A percentile compares a stretch with the other conserved stretches of the same genome.
Conservation (phyloP, 2,888 invertebrate species). For the Alentia gelatinosa region DNA sequence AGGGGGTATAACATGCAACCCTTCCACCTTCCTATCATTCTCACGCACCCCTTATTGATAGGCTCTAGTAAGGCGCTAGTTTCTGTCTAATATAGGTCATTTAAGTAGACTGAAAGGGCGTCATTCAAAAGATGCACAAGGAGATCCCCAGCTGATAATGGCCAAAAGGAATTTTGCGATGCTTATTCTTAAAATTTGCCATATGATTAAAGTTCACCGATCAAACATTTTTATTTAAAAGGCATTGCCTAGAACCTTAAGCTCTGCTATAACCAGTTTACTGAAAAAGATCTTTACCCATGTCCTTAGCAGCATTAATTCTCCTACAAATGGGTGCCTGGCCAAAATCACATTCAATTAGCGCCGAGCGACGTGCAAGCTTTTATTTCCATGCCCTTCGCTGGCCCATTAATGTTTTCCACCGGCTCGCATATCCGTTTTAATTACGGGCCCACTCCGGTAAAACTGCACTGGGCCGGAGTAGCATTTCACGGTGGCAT, state of each 20-base stretch:
- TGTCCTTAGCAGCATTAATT: slow-evolving; percentile 33
- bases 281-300: background rate
- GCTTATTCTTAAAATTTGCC: too few relatives aligned
- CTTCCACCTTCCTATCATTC: too few relatives aligned
- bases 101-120: background rate
- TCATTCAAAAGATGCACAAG: too few relatives aligned
- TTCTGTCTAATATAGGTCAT: background rate
- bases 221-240: too few relatives aligned
- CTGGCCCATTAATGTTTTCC: slow-evolving; percentile 42
- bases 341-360: slow-evolving; percentile 49
- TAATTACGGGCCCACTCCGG: background rate
- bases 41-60: background rate
- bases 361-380: background rate
- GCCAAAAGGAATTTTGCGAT: too few relatives aligned
- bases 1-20: background rate
- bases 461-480: background rate
- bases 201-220: too few relatives aligned
- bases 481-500: slow-evolving; percentile 5
- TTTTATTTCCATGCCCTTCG: slow-evolving; percentile 24
- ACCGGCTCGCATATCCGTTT: slow-evolving; percentile 22
- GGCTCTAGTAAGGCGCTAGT: background rate
- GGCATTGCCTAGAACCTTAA: too few relatives aligned
- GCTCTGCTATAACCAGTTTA: too few relatives aligned
- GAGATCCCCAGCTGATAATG: too few relatives aligned
- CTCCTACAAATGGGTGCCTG: slow-evolving; percentile 17